Percentiles rank a stretch among this genome's conserved stretches.
Conservation (phyloP, 2,113 vertebrate species). For the Sprattus sprattus region DNA sequence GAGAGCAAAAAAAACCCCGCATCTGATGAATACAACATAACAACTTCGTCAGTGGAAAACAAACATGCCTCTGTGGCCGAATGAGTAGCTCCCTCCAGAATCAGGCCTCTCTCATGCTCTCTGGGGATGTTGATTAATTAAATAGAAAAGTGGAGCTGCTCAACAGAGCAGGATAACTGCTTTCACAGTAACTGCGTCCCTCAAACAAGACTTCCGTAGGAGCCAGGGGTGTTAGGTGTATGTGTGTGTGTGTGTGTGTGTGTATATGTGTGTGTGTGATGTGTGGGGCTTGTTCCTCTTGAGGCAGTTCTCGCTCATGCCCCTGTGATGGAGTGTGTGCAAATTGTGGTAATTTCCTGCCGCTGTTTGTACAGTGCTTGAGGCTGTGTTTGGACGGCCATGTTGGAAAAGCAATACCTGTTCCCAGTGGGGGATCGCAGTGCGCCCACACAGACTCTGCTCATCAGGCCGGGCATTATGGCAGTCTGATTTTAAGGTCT, state of each 20-base stretch:
- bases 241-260: background rate
- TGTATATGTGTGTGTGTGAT: background rate
- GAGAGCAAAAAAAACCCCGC: background rate
- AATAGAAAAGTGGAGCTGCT: conserved; percentile 43
- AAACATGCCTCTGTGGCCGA: conserved; percentile 37
- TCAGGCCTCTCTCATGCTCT: conserved; percentile 21
- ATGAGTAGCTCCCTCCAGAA: background rate
- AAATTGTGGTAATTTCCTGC: conserved; percentile 64
- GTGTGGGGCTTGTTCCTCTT: background rate
- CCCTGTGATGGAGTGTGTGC: conserved; percentile 38
- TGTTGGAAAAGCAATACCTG: conserved; percentile 47
- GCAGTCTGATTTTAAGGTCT: background rate
- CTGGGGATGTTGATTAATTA: conserved; percentile 54
- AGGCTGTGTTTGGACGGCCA: conserved; percentile 52
- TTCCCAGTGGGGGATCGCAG: conserved; percentile 4
- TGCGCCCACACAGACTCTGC: conserved; percentile 11
- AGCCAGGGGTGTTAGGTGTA: background rate
- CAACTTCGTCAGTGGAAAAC: conserved; percentile 60
- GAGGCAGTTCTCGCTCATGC: conserved; percentile 38
- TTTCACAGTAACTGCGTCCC: background rate
- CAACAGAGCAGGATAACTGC: background rate
- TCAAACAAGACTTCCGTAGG: background rate
- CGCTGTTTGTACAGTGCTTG: conserved; percentile 55
- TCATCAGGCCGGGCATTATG: background rate
- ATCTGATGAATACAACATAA: conserved; percentile 52